These are phyloP conservation scores for Tanytarsus gracilentus DNA, from an alignment of 2,888 invertebrate genomes.

Conservation along the genomic window DNA sequence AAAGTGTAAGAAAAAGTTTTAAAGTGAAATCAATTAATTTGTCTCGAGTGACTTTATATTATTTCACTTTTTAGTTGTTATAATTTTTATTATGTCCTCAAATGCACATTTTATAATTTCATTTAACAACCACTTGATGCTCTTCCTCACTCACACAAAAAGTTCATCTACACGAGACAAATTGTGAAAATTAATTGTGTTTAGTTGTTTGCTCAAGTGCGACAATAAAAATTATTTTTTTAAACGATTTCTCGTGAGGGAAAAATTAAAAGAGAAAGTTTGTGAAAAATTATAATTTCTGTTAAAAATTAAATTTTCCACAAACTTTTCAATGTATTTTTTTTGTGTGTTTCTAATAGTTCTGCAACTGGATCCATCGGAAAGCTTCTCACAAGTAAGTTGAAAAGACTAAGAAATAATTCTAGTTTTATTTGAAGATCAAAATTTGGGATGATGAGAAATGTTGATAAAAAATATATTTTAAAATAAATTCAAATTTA, in stretches of 20 bases:
- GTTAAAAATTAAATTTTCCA: no score
- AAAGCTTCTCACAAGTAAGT: constrained; percentile 13
- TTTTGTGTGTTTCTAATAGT: neutral
- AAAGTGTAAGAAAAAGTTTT: constrained; percentile 11
- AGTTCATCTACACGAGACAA: neutral
- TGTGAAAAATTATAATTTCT: neutral
- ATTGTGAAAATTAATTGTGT: neutral
- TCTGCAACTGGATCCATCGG: constrained; percentile 16
- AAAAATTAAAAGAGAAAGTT: neutral
- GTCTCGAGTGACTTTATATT: constrained; percentile 9
- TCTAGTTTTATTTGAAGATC: neutral
- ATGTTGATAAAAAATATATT: no score
- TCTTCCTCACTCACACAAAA: no score
- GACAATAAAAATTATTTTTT: no score
- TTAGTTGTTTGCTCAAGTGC: neutral
- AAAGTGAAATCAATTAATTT: constrained; percentile 4
- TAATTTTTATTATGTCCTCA: neutral
- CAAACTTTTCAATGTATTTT: neutral
- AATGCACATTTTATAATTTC: neutral
- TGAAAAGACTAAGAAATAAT: neutral
- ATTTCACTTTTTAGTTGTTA: neutral
- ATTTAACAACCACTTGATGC: no score
- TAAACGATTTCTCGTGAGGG: neutral
- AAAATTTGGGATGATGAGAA: neutral
- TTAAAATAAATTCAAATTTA: neutral